Base-by-base conservation (phyloP, 2,888 invertebrate species). In the Caenorhabditis sp. region DNA sequence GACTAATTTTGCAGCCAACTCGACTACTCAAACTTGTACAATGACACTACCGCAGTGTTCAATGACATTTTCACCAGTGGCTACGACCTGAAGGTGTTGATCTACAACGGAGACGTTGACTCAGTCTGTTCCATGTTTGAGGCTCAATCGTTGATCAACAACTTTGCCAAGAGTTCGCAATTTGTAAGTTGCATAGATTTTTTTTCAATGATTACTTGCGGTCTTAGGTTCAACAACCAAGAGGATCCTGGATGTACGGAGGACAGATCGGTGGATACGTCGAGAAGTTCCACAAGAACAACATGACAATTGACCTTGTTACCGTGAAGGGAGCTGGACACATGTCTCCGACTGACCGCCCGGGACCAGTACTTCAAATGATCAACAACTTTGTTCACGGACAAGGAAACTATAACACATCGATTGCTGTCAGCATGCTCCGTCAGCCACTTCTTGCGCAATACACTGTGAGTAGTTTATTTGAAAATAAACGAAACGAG, bases 261-360 rank as follows among this genome's bases (percentile, higher is more conserved):
- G 56, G 70, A 28, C 69, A 76, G 53, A 84, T 85, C 40, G 86
- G 80, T 47, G 87, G 87, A 70, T 87, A 86, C 67, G 80, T 79
- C 15, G 81, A 86, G 65, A 82, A 81, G 72, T 87, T 84, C 78
- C 69, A 81, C 58, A 74, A 80, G 47, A 77, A 72, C 51, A 79
- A 72, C 11, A 50, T 79, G 58, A 82, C 78, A 4, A 83, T 88
- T 32, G 84, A 88, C 44, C 61, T 88, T 20, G 18, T 86, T 53
- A 88, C 88, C 24, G 84, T 88, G 26, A 88, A 88, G 84, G 88
- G 88, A 76, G 95, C 96, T 15, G 96, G 96, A 0, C 96, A 96
- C 89, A 95, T 96, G 95, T 95, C 95, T 9, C 95, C 95, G 0
- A 93, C 94, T 35, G 95, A 96, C 92, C 95, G 96, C 91, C 95